Conservation (phyloP, 2,888 invertebrate species). For the Aquatica leii region DNA sequence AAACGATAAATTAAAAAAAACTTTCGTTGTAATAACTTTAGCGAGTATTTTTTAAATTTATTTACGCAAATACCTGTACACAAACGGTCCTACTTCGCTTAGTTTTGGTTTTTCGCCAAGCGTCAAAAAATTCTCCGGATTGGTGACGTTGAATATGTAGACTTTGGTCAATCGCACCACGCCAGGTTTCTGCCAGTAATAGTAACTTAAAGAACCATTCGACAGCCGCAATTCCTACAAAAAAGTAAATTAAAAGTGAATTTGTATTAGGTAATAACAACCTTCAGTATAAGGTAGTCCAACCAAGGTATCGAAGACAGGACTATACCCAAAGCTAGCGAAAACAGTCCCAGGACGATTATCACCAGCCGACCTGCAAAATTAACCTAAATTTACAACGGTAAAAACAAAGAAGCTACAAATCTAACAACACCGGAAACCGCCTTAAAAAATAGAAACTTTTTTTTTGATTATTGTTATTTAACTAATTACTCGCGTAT, state of each 20-base stretch:
- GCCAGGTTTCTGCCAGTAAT: conserved; percentile 89
- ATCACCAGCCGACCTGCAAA: conserved; percentile 82
- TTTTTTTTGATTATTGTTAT: no score
- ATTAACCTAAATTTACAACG: no score
- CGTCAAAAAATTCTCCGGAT: conserved; percentile 80
- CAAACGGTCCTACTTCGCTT: conserved; percentile 85
- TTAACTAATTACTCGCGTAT: no score
- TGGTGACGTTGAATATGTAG: conserved; percentile 89
- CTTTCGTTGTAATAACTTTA: no score
- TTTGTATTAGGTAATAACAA: conserved; percentile 53
- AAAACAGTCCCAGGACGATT: conserved; percentile 81
- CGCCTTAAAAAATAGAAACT: no score
- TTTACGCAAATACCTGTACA: conserved; percentile 77
- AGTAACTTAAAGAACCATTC: conserved; percentile 86
- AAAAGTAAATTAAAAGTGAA: neutral
- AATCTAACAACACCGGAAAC: no score
- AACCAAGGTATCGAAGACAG: conserved; percentile 88
- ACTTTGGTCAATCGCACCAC: conserved; percentile 84
- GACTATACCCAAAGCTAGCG: conserved; percentile 80
- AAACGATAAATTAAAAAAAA: no score
- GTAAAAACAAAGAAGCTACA: no score
- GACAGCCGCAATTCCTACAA: conserved; percentile 81
- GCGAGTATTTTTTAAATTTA: no score
- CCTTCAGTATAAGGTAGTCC: conserved; percentile 86
- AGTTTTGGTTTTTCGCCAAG: conserved; percentile 82